Base-by-base conservation (phyloP, 2,888 invertebrate species). In the Eristalinus sepulchralis region DNA sequence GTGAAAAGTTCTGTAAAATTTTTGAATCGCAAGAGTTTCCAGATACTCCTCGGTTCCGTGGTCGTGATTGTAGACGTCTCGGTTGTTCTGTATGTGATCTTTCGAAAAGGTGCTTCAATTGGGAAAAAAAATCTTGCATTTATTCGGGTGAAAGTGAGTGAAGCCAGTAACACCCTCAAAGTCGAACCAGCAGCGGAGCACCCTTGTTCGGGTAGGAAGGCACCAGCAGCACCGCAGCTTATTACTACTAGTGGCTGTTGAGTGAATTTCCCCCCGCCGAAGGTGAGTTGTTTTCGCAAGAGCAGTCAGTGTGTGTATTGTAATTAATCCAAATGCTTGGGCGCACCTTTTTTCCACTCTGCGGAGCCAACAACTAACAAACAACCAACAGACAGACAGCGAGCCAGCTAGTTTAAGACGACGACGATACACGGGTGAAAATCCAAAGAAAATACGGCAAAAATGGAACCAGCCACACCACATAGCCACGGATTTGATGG, bases 321-420 rank as follows among this genome's bases (percentile, higher is more conserved):
- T 57, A 57, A 80, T 75, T 83, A 70, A 80, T 62, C 47, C 73
- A 78, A 68, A 77, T 47, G 47, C 73, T 66, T 64, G 83, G 83
- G 86, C 86, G 86, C 86, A 86, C 86, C 86, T 86, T 83, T 82
- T 86, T 83, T 82, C 67, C 71, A 78, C 71, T 57, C 68, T 31
- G 27, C 39, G 33, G 33, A 62, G 62, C 34, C 76, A 68, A 68
- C 34, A 47, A 47, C 47, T 8, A 17, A 17, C 47, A 47, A 47
- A 47, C 47, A 47, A 5, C 47, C 47, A 47, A 47, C 47, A 47
- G 47, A 39, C 39, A 39, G 39, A 17, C 47, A 34, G 34, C 34
- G 9, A 34, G 9, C 34, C 34, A 34, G 34, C 47, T 47, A 47
- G 47, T 8, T 47, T 17, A 47, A 47, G 17, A 47, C 47, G 34